phyloP scores from a whole-genome alignment of 2,888 invertebrate genomes.

The Steinernema scapterisci region DNA sequence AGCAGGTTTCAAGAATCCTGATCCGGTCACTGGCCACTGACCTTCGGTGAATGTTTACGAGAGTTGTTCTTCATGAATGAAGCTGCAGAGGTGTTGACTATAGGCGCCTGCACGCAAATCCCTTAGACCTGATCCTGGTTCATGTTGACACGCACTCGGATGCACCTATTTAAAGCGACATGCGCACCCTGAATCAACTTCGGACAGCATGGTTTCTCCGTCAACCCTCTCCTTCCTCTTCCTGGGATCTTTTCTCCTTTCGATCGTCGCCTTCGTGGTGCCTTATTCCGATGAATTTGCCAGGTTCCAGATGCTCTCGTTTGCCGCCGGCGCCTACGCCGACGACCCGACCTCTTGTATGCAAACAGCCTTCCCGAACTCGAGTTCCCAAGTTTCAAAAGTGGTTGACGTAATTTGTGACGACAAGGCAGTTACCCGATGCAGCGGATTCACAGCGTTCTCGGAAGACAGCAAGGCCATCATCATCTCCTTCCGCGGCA shows the following conservation, averaged over 20 bases:
- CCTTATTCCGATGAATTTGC: slow-evolving; percentile 41
- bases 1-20: no score
- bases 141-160: no score
- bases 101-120: no score
- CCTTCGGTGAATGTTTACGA: no score
- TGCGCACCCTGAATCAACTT: no score
- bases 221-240: no score
- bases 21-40: no score
- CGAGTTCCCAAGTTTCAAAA: slow-evolving; percentile 37
- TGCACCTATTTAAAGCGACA: no score
- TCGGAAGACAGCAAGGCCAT: slow-evolving; percentile 47
- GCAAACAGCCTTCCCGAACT: slow-evolving; percentile 44
- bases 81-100: no score
- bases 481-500: slow-evolving; percentile 50
- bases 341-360: slow-evolving; percentile 50
- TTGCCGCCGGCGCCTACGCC: slow-evolving; percentile 52
- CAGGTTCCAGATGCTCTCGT: slow-evolving; percentile 48
- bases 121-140: no score
- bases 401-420: slow-evolving; percentile 15
- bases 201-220: no score
- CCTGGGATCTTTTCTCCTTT: neutral
- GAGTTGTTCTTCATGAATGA: no score
- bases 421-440: slow-evolving; percentile 34
- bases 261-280: neutral
- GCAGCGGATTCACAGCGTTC: slow-evolving; percentile 49